Evolutionary conservation across 2,797 vertebrate species (phyloP).

Genomic region (Adrianichthys oophorus): DNA sequence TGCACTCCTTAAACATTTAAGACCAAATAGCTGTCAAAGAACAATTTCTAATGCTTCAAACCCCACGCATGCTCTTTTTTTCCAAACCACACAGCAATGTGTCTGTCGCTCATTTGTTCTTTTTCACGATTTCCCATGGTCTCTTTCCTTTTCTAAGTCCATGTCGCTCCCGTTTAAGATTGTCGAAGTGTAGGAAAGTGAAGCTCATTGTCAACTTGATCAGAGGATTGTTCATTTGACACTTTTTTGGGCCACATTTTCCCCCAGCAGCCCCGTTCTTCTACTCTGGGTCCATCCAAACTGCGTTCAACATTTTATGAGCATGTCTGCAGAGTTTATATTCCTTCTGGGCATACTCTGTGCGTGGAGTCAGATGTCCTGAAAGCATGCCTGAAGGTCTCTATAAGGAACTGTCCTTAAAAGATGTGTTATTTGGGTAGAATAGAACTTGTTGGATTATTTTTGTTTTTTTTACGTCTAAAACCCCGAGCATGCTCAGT

Average conservation of each 20-base stretch:
- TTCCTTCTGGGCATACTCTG: conserved; percentile 35
- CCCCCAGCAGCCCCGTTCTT: conserved; percentile 19
- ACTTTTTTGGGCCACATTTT: conserved; percentile 20
- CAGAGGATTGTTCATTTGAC: conserved; percentile 24
- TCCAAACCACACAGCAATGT: conserved; percentile 58
- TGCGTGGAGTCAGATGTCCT: conserved; percentile 34
- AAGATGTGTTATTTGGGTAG: conserved; percentile 43
- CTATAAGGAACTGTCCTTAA: conserved; percentile 49
- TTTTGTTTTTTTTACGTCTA: conserved; percentile 38
- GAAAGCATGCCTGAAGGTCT: conserved; percentile 47
- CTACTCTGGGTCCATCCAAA: conserved; percentile 71
- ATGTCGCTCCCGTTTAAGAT: conserved; percentile 46
- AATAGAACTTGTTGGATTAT: conserved; percentile 34
- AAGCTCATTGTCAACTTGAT: conserved; percentile 39
- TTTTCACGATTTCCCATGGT: conserved; percentile 11
- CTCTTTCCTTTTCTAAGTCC: conserved; percentile 15
- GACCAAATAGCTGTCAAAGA: conserved; percentile 94
- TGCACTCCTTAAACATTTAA: conserved; percentile 94
- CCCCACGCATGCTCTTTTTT: conserved; percentile 89
- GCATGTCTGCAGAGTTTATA: conserved; percentile 22
- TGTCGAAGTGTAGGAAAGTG: conserved; percentile 53
- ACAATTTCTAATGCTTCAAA: conserved; percentile 83
- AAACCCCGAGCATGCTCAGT: conserved; percentile 81
- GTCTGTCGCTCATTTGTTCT: conserved; percentile 40
- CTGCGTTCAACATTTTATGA: conserved; percentile 20